Percentiles rank a stretch among this genome's conserved stretches.
Conservation (phyloP, 2,888 invertebrate genomes). For the Tetragnatha montana region DNA sequence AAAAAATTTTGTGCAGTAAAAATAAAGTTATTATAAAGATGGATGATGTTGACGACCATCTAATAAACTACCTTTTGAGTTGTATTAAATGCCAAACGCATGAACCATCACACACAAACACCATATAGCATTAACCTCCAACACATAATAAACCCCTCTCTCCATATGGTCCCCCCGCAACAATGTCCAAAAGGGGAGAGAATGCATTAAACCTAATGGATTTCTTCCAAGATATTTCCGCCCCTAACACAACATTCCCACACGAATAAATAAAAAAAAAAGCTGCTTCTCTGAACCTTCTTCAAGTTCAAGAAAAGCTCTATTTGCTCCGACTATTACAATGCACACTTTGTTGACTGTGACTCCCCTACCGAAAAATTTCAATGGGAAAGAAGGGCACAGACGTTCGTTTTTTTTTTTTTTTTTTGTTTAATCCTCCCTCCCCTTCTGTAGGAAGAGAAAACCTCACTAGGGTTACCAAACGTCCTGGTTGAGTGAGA, state of each 20-base stretch:
- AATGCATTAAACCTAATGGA: slow-evolving; percentile 25
- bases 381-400: not conserved
- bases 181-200: not conserved
- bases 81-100: too few relatives aligned
- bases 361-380: not conserved
- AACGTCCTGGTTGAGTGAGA: too few relatives aligned
- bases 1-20: too few relatives aligned
- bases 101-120: too few relatives aligned
- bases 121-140: not conserved
- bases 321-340: slow-evolving; percentile 43
- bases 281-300: not conserved
- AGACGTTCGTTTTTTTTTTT: not conserved
- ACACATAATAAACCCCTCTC: too few relatives aligned
- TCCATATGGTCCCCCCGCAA: too few relatives aligned
- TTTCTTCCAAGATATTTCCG: not conserved
- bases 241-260: slow-evolving; percentile 15
- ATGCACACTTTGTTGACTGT: slow-evolving; percentile 2
- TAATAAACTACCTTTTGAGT: too few relatives aligned
- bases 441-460: slow-evolving; percentile 16
- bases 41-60: too few relatives aligned
- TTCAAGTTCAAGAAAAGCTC: slow-evolving; percentile 23
- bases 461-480: not conserved
- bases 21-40: too few relatives aligned
- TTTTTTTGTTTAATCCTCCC: not conserved
- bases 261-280: not conserved